phyloP scores from a whole-genome alignment of 2,113 vertebrate species.

The Malaclemys terrapin region DNA sequence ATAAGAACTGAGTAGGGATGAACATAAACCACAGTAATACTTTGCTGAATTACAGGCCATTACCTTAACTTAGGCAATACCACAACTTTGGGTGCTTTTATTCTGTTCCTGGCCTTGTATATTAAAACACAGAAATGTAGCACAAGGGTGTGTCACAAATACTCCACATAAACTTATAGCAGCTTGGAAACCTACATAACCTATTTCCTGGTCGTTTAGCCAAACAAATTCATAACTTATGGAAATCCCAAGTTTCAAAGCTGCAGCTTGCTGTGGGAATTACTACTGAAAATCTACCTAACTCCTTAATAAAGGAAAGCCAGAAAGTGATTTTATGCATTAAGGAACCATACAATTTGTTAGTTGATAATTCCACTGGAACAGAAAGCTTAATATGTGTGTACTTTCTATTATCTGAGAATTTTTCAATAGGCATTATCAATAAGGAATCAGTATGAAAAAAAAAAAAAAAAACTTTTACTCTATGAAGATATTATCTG shows the following conservation, averaged over 20 bases:
- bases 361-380: not conserved
- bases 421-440: not conserved
- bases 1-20: not conserved
- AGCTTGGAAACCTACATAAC: not conserved
- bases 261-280: not conserved
- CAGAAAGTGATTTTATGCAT: not conserved
- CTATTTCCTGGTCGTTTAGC: not conserved
- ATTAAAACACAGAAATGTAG: not conserved
- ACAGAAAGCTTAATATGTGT: not conserved
- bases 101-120: not conserved
- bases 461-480: not conserved
- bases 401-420: not conserved
- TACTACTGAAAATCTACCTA: not conserved
- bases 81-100: not conserved
- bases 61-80: not conserved
- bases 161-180: not conserved
- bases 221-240: not conserved
- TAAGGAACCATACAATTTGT: not conserved
- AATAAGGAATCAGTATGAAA: not conserved
- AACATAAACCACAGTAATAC: not conserved
- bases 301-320: not conserved
- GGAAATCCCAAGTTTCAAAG: not conserved
- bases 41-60: not conserved
- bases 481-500: not conserved
- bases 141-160: not conserved